Evolutionary conservation across 2,888 invertebrate species (phyloP), one percentile per base, ranked within the genome.

Genomic region (Aethes cnicana): DNA sequence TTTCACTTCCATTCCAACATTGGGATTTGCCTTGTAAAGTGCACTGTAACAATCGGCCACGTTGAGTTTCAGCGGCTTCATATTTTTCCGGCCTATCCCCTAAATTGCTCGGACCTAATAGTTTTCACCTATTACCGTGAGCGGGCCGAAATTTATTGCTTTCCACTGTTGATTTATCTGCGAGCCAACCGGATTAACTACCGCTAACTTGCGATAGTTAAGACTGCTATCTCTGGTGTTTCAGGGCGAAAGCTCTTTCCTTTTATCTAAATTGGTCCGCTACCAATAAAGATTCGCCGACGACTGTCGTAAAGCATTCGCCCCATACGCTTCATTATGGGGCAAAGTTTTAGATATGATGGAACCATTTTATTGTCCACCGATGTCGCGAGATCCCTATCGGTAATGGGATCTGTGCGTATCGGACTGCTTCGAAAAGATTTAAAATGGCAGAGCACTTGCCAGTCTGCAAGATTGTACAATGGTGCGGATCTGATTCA

Each of bases 251-350:
- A 86, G 85, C 85, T 84, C 87, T 85, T 85, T 86, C 87, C 89
- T 89, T 89, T 89, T 89, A 89, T 89, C 89, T 89, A 89, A 89
- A 89, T 89, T 89, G 88, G 89, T 88, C 81, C 78, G 83, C 81
- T 83, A 84, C 87, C 88, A 88, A 89, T 89, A 88, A 89, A 89
- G 88, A 89, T 87, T 77, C 85, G 80, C 75, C 82, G 84, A 81
- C 84, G 80, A 77, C 82, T 81, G 86, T 89, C 89, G 89, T 89
- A 89, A 89, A 89, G 81, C 86, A 86, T 84, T 81, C 82, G 77
- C 83, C 86, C 87, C 88, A 88, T 89, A 89, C 88, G 89, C 83
- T 89, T 88, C 88, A 89, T 89, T 88, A 89, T 88, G 87, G 88
- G 82, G 73, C 82, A 84, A 89, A 89, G 76, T 88, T 89, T 88